phyloP scores from a whole-genome alignment of 53 echinoderm and acorn worm species.

The Patiria pectinifera region DNA sequence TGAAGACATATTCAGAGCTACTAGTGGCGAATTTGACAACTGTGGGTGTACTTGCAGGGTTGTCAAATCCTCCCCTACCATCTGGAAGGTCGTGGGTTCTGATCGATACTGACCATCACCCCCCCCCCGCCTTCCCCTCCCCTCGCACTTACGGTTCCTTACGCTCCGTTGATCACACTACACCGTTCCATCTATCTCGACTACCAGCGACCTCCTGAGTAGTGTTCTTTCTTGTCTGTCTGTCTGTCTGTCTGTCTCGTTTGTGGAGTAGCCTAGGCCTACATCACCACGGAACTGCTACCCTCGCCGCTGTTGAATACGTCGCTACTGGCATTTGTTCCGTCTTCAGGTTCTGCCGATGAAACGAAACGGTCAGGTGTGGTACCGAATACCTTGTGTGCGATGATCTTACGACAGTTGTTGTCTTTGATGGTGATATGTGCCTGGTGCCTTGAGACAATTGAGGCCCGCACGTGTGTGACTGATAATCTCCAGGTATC shows the following conservation, averaged over 20 bases:
- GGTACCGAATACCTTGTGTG: neutral
- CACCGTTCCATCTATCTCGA: slow-evolving; percentile 15
- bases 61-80: neutral
- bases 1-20: neutral
- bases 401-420: no score
- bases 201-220: neutral
- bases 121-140: neutral
- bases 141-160: neutral
- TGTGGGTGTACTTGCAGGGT: neutral
- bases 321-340: neutral
- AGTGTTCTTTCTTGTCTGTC: neutral
- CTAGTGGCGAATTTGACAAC: neutral
- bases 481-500: no score
- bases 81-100: neutral
- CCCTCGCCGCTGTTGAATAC: neutral
- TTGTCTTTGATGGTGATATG: no score
- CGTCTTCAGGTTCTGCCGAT: neutral
- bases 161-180: neutral
- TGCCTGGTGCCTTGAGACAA: no score
- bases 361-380: neutral
- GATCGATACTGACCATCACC: slow-evolving; percentile 13
- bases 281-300: neutral
- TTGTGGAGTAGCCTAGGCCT: neutral
- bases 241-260: no score
- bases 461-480: no score